A percentile compares a stretch with the other conserved stretches of the same genome.
phyloP scores from a whole-genome alignment of 2,797 vertebrate genomes.

The Pipistrellus pygmaeus region DNA sequence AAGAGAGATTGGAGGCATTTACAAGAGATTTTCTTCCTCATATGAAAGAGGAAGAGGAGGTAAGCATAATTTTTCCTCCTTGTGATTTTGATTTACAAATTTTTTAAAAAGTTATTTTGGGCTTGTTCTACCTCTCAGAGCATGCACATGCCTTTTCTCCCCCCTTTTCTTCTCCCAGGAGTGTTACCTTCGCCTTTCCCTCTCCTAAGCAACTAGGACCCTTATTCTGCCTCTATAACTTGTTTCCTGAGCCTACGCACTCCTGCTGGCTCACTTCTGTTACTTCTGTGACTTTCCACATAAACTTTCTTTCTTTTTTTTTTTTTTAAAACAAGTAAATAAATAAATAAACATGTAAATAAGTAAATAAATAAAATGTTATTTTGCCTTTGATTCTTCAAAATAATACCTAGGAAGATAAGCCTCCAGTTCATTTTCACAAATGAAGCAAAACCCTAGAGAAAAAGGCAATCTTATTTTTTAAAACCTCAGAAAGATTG shows the following conservation, averaged over 20 bases:
- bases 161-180: background rate
- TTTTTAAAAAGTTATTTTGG: background rate
- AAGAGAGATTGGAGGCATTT: conserved; percentile 97
- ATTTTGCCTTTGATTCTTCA: conserved; percentile 42
- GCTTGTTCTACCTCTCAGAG: background rate
- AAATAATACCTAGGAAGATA: conserved; percentile 28
- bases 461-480: background rate
- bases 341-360: background rate
- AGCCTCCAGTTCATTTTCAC: background rate
- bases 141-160: background rate
- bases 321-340: background rate
- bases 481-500: background rate
- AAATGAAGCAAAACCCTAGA: background rate
- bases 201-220: background rate
- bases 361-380: background rate
- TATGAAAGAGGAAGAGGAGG: conserved; percentile 99
- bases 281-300: background rate
- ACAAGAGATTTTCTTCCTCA: conserved; percentile 99
- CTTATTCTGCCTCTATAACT: background rate
- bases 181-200: background rate
- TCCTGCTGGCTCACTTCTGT: background rate
- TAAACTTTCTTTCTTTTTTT: background rate
- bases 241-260: background rate
- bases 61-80: conserved; percentile 81
- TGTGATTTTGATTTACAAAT: conserved; percentile 31